A percentile compares a stretch with the other conserved stretches of the same genome.
Conservation (phyloP, 2,888 invertebrate species). For the Belgica antarctica region DNA sequence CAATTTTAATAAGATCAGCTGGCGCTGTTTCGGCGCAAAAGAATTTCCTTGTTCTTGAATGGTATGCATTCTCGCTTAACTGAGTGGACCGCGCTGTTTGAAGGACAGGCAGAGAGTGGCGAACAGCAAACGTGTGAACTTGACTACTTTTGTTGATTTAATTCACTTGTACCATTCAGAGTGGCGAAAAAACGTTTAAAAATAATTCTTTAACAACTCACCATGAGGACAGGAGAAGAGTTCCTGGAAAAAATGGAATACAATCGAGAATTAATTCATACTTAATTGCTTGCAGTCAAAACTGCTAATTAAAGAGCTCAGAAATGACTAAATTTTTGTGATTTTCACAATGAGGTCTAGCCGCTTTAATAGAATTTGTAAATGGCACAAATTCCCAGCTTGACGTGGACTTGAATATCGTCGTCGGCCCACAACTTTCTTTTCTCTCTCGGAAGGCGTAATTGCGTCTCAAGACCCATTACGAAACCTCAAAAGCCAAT, state of each 20-base stretch:
- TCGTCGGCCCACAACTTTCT: conserved; percentile 19
- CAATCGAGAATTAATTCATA: conserved; percentile 30
- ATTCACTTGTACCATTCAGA: conserved; percentile 14
- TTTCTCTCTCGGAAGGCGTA: neutral
- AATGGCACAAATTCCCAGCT: conserved; percentile 12
- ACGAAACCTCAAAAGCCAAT: conserved; percentile 28
- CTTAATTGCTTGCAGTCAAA: neutral
- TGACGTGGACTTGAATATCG: neutral
- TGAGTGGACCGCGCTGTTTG: too few relatives aligned
- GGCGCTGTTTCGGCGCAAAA: neutral
- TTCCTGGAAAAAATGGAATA: conserved; percentile 42
- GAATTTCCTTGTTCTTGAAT: neutral
- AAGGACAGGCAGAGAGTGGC: neutral
- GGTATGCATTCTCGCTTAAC: neutral
- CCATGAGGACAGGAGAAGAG: conserved; percentile 56
- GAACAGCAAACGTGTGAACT: neutral
- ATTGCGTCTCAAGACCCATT: conserved; percentile 19
- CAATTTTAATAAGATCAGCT: conserved; percentile 3
- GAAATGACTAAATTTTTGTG: conserved; percentile 20
- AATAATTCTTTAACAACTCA: conserved; percentile 55
- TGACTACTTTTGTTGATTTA: neutral
- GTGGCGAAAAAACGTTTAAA: neutral
- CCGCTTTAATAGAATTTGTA: neutral
- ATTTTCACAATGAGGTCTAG: conserved; percentile 32
- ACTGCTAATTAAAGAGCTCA: conserved; percentile 27